Evolutionary conservation across 1,140 invertebrate genomes (phyloP), one percentile per base, ranked within the genome.

Genomic region (Heliconius hermathena): DNA sequence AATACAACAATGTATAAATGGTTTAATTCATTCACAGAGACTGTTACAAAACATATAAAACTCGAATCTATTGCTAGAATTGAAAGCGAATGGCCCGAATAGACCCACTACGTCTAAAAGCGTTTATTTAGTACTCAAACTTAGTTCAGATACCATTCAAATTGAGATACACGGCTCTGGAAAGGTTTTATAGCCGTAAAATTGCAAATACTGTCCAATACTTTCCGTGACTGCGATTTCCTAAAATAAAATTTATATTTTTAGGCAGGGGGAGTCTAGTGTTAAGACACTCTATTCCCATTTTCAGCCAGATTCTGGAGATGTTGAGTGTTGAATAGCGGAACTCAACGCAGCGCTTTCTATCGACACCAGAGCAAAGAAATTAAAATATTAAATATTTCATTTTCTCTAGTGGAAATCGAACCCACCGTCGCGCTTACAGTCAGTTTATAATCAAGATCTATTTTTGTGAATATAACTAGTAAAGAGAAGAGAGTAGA

Each of bases 51-150:
- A 66, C 60, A 13, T 77, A 49, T 77, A 77, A 20, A 71, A 77
- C 71, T 16, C 20, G 41, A 54, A 72, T 54, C 70, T 73, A 73
- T 73, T 78, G 22, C 77, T 38, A 60, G 77, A 60, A 78, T 80
- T 79, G 66, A 75, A 60, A 76, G 74, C 54, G 76, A 74, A 74
- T 52, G 29, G 46, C 11, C 29, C 33, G 74, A 80, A 80, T 76
- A 71, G 52, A 80, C 71, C 74, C 38, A 75, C 74, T 76, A 60
- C 74, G 74, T 73, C 76, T 83, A 81, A 79, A 73, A 80, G 60
- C 78, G 70, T 74, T 80, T 83, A 81, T 81, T 83, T 83, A 83
- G 82, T 79, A 83, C 81, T 83, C 82, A 76, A 79, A 81, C 71
- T 77, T 71, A 76, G 82, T 79, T 79, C 78, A 80, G 82, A 77